phyloP scores from a whole-genome alignment of 2,888 invertebrate genomes.

The Eristalis tenax region DNA sequence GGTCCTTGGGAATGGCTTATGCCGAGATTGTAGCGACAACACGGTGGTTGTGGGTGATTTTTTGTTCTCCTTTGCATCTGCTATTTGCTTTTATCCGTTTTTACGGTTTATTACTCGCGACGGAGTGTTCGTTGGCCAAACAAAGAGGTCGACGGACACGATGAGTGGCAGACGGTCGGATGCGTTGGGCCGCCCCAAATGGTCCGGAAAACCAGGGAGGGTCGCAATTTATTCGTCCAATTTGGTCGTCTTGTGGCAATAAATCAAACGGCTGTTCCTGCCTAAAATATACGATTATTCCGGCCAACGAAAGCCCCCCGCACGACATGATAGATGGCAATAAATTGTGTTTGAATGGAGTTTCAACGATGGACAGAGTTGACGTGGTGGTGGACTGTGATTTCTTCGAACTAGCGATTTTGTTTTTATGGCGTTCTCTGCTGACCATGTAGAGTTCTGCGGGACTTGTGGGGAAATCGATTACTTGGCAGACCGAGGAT shows the following conservation, averaged over 20 bases:
- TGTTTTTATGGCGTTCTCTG: not conserved
- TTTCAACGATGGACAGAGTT: not conserved
- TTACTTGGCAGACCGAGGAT: not conserved
- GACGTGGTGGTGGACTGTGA: not conserved
- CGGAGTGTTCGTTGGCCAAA: conserved; percentile 5
- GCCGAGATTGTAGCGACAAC: conserved; percentile 9
- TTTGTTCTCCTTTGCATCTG: not conserved
- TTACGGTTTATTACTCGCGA: conserved; percentile 23
- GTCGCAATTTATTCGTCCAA: conserved; percentile 23
- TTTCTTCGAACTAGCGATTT: not conserved
- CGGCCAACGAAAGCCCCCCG: not conserved
- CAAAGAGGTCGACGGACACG: conserved; percentile 3
- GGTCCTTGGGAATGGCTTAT: conserved; percentile 19
- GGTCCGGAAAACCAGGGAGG: conserved; percentile 22
- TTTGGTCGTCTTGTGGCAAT: conserved; percentile 26
- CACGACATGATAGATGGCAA: conserved; percentile 17
- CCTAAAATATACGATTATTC: conserved; percentile 21
- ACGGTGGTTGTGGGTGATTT: not conserved
- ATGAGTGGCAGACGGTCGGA: conserved; percentile 6
- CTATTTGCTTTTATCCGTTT: conserved; percentile 32
- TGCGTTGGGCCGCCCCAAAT: conserved; percentile 14
- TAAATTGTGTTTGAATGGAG: conserved; percentile 17
- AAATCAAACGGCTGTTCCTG: conserved; percentile 10
- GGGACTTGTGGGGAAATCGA: not conserved
- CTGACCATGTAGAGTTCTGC: not conserved